These are phyloP conservation scores for Propithecus deckenii DNA, from an alignment of 2,797 vertebrate genomes.

Conservation along the genomic window DNA sequence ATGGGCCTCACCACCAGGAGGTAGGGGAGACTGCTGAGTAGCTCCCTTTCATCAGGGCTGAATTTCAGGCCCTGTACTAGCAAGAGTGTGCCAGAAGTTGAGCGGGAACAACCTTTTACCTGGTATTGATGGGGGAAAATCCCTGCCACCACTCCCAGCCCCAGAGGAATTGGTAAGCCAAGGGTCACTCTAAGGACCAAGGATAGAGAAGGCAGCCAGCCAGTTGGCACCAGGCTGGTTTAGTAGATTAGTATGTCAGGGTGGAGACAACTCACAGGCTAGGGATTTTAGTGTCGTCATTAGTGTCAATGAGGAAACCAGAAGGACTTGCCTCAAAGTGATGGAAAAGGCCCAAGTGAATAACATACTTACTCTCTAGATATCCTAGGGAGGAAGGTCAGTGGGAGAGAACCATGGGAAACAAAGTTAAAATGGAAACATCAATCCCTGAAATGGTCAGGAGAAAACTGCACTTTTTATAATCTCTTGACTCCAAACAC, in stretches of 20 bases:
- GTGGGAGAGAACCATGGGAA: constrained; percentile 79
- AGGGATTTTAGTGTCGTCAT: constrained; percentile 64
- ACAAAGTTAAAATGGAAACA: constrained; percentile 70
- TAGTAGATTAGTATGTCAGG: constrained; percentile 72
- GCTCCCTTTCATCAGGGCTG: background rate
- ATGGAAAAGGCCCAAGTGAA: constrained; percentile 76
- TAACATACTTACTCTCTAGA: constrained; percentile 88
- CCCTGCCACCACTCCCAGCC: constrained; percentile 37
- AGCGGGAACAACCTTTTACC: background rate
- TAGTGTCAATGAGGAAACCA: constrained; percentile 62
- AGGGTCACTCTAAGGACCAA: constrained; percentile 47
- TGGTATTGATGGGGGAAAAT: background rate
- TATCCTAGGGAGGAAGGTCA: constrained; percentile 84
- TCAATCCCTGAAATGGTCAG: background rate
- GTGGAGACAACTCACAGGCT: constrained; percentile 10
- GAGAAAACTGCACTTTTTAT: background rate
- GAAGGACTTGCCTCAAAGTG: constrained; percentile 72
- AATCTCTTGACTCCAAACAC: background rate
- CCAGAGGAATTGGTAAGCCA: constrained; percentile 60
- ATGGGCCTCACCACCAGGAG: background rate
- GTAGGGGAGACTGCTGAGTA: background rate
- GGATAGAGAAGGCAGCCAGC: constrained; percentile 9
- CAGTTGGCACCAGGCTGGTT: constrained; percentile 28
- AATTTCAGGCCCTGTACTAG: background rate
- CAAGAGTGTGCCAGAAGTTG: background rate